Evolutionary conservation across 2,888 invertebrate genomes (phyloP), one percentile per base, ranked within the genome.

Genomic region (Drosophila tripunctata): DNA sequence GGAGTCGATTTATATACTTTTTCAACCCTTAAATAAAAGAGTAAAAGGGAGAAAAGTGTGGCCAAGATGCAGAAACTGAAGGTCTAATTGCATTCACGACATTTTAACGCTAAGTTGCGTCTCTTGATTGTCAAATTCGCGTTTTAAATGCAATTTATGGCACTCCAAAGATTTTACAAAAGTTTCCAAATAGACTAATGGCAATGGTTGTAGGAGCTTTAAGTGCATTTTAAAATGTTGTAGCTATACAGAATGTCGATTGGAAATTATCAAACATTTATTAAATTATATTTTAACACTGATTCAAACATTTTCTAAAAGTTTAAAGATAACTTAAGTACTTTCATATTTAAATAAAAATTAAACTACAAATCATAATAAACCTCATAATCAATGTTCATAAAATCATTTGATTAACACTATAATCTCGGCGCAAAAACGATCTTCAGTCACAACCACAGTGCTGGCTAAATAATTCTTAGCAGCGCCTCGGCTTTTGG

Each of bases 1-100:
- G 8, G 19, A 3, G 17, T 40, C 14, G n/a, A n/a, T 15, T 2
- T 3, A 10, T 24, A 3, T 31, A 0, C 12, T 17, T 19, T 31
- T 47, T 8, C 8, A 47, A 10, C 8, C 4, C 1, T n/a, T n/a
- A 38, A 15, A 15, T 14, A 15, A 14, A 15, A n/a, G n/a, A 27
- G 12, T 12, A 12, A 10, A 19, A 10, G 15, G 21, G 4, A 4
- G 14, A 6, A 10, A 15, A 12, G 4, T 12, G 14, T 14, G 7
- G 41, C n/a, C 24, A 15, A 43, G 24, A 4, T 12, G 19, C 36
- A 38, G 38, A n/a, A 6, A 48, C 47, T 48, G 30, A 15, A 40
- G 43, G 15, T 68, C 74, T 82, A 75, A 75, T 80, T 80, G 80
- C 78, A 75, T 77, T 78, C 60, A 65, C 54, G 61, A 67, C 68